Percentiles rank a stretch among this genome's conserved stretches.
Conservation (phyloP, 2,888 invertebrate genomes). For the Aphidius colemani region DNA sequence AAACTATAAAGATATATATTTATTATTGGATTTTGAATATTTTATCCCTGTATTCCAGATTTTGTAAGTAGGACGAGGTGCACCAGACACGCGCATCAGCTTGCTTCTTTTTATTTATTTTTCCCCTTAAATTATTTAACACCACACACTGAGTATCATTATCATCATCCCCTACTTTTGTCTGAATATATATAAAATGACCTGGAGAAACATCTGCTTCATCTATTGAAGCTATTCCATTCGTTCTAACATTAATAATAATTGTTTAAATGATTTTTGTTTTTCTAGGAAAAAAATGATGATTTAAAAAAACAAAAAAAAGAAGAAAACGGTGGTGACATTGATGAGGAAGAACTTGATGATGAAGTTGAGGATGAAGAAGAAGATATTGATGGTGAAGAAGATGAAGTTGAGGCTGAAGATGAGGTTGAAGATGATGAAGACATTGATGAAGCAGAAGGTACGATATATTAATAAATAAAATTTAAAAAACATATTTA, state of each 20-base stretch:
- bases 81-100: slow-evolving; percentile 32
- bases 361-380: slow-evolving; percentile 69
- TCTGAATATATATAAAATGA: too few species aligned
- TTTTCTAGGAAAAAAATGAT: slow-evolving; percentile 70
- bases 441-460: slow-evolving; percentile 38
- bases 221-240: too few species aligned
- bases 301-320: slow-evolving; percentile 81
- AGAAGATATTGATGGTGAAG: slow-evolving; percentile 69
- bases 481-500: too few species aligned
- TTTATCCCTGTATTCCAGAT: slow-evolving; percentile 6
- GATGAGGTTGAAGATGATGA: slow-evolving; percentile 55
- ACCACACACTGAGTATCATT: not conserved
- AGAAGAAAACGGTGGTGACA: slow-evolving; percentile 77
- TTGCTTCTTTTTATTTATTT: slow-evolving; percentile 10
- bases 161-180: slow-evolving; percentile 3
- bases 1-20: not conserved
- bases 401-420: slow-evolving; percentile 71
- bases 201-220: too few species aligned
- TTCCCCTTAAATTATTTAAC: not conserved
- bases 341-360: slow-evolving; percentile 67
- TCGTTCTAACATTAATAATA: not conserved
- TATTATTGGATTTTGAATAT: not conserved
- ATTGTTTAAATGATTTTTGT: slow-evolving; percentile 38
- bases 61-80: slow-evolving; percentile 16
- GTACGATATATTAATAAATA: slow-evolving; percentile 12